Percentiles rank a stretch among this genome's conserved stretches.
Conservation (phyloP, 2,888 invertebrate species). For the Orchesellides sinensis region DNA sequence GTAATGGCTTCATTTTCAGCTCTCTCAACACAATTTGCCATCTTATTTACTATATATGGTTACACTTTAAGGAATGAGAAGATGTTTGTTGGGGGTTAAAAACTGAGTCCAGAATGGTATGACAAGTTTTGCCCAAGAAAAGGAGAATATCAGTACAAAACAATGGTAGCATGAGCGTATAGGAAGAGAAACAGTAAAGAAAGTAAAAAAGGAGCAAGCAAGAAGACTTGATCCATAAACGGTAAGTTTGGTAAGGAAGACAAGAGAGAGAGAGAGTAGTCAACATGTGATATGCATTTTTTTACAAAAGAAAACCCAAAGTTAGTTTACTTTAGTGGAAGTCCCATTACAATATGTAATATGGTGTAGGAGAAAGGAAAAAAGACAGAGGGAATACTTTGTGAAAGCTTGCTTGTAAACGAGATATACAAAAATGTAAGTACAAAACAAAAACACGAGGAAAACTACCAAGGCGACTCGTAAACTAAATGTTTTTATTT, state of each 20-base stretch:
- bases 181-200: constrained; percentile 1
- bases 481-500: constrained; percentile 64
- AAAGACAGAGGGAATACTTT: constrained; percentile 26
- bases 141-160: not conserved
- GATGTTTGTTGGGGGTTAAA: not conserved
- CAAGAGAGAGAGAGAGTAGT: not conserved
- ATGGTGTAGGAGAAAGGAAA: constrained; percentile 21
- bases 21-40: constrained; percentile 50
- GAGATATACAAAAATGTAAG: constrained; percentile 20
- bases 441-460: constrained; percentile 7
- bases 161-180: not conserved
- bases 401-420: constrained; percentile 30
- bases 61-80: constrained; percentile 59
- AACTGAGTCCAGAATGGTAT: too few species aligned
- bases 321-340: constrained; percentile 52
- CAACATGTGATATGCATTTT: constrained; percentile 36
- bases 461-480: constrained; percentile 41
- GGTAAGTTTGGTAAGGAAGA: constrained; percentile 33
- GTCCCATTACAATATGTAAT: constrained; percentile 57
- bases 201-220: constrained; percentile 21
- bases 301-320: constrained; percentile 20
- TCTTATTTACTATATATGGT: constrained; percentile 55
- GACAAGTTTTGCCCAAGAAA: constrained; percentile 8
- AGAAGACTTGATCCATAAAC: constrained; percentile 53
- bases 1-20: constrained; percentile 53